A percentile compares a stretch with the other conserved stretches of the same genome.
Evolutionary conservation across 2,888 invertebrate genomes (phyloP).

Genomic region (Ptilodon capucinus): DNA sequence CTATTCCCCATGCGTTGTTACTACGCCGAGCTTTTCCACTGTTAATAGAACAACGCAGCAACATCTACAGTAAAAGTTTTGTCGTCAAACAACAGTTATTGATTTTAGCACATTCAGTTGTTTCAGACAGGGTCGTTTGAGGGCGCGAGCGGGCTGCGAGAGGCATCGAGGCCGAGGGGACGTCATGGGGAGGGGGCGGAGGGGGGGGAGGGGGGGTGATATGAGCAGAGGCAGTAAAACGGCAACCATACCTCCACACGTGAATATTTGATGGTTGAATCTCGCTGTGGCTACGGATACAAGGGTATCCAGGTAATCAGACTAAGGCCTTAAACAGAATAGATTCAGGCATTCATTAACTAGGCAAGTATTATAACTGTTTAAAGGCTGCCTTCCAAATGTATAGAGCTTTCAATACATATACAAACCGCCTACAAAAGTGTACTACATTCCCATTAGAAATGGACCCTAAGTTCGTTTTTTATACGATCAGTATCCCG

Average conservation of each 20-base stretch:
- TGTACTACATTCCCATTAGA: too few species aligned
- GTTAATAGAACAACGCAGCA: slow-evolving; percentile 20
- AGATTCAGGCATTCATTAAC: slow-evolving; percentile 45
- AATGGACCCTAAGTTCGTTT: too few species aligned
- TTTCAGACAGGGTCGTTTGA: slow-evolving; percentile 66
- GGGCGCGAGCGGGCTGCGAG: slow-evolving; percentile 45
- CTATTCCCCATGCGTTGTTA: slow-evolving; percentile 8
- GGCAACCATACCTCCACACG: slow-evolving; percentile 74
- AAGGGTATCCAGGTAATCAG: slow-evolving; percentile 51
- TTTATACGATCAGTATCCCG: too few species aligned
- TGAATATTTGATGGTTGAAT: slow-evolving; percentile 80
- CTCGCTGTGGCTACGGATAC: slow-evolving; percentile 67
- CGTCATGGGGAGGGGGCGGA: slow-evolving; percentile 23
- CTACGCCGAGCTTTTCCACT: slow-evolving; percentile 9
- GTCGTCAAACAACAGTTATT: slow-evolving; percentile 77
- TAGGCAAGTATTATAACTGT: too few species aligned
- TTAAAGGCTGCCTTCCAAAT: too few species aligned
- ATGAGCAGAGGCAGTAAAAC: slow-evolving; percentile 62
- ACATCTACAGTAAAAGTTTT: slow-evolving; percentile 52
- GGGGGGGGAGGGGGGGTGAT: slow-evolving; percentile 27
- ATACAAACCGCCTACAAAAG: too few species aligned
- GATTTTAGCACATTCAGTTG: slow-evolving; percentile 80
- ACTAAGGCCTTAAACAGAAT: slow-evolving; percentile 35
- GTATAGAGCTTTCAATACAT: too few species aligned
- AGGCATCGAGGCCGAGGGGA: slow-evolving; percentile 37